A percentile compares a stretch with the other conserved stretches of the same genome.
Evolutionary conservation across 2,888 invertebrate species (phyloP).

Genomic region (Oegoconia quadripuncta): DNA sequence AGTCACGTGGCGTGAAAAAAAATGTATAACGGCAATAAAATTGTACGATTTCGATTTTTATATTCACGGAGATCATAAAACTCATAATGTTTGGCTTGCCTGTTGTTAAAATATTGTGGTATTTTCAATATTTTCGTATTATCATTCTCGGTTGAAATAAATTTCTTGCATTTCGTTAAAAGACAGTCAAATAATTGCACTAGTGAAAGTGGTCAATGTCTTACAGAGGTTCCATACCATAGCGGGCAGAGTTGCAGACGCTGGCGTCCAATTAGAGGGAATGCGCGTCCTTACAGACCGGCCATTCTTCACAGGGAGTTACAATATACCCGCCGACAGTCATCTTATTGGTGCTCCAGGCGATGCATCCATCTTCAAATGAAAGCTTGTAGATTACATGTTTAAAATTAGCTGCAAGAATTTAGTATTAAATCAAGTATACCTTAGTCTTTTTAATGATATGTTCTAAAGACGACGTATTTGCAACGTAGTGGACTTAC

Average conservation of each 20-base stretch:
- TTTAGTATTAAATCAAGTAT: no score
- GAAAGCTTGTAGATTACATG: constrained; percentile 13
- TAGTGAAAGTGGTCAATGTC: constrained; percentile 64
- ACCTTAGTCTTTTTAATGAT: no score
- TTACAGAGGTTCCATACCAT: constrained; percentile 52
- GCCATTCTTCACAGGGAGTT: constrained; percentile 53
- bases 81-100: no score
- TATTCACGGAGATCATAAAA: no score
- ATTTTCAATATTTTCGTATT: no score
- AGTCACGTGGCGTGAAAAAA: neutral
- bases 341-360: constrained; percentile 18
- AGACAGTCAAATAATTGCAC: no score
- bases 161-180: no score
- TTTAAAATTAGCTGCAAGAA: no score
- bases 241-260: constrained; percentile 42
- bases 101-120: no score
- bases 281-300: constrained; percentile 52
- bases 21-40: neutral
- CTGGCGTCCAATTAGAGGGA: constrained; percentile 74
- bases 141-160: no score
- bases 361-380: constrained; percentile 14
- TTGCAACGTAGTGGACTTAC: no score
- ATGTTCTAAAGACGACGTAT: no score
- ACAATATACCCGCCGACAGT: constrained; percentile 33
- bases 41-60: neutral